phyloP scores from a whole-genome alignment of 2,888 invertebrate genomes.

The Clostera curtula region DNA sequence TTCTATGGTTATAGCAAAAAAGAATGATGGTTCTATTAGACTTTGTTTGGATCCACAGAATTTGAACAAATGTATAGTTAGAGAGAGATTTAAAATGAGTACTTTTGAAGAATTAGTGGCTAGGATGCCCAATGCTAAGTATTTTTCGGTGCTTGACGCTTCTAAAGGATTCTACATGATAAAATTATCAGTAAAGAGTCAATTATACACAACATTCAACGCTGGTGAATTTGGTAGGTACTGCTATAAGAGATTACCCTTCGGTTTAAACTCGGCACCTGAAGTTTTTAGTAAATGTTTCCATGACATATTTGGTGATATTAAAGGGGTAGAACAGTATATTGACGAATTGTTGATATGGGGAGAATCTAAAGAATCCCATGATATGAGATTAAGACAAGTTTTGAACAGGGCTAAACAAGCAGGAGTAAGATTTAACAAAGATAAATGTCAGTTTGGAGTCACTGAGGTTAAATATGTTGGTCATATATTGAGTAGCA shows the following conservation, averaged over 20 bases:
- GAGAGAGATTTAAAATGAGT: too few species aligned
- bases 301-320: constrained; percentile 2
- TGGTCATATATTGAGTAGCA: constrained; percentile 6
- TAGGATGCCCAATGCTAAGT: constrained; percentile 8
- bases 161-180: constrained; percentile 19
- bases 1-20: too few species aligned
- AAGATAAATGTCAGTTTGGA: constrained; percentile 13
- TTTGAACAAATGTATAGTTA: too few species aligned
- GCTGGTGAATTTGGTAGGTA: constrained; percentile 15
- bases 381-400: constrained; percentile 6
- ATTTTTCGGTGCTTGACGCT: constrained; percentile 14
- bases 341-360: constrained; percentile 16
- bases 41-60: too few species aligned
- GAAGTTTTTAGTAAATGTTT: constrained; percentile 3
- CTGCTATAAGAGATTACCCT: constrained; percentile 4
- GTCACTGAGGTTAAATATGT: constrained; percentile 11
- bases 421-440: constrained; percentile 14
- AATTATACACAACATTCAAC: constrained; percentile 7
- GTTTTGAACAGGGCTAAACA: constrained; percentile 12
- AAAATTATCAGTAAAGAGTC: constrained; percentile 6
- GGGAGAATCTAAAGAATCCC: constrained; percentile 8
- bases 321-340: constrained; percentile 7
- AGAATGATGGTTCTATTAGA: too few species aligned
- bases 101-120: too few species aligned
- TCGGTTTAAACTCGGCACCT: constrained; percentile 4